Percentiles rank a stretch among this genome's conserved stretches.
These are phyloP conservation scores for Diacarnus erythraeanus DNA, from an alignment of 37 sponge, comb jelly and placozoan species.

Conservation along the genomic window DNA sequence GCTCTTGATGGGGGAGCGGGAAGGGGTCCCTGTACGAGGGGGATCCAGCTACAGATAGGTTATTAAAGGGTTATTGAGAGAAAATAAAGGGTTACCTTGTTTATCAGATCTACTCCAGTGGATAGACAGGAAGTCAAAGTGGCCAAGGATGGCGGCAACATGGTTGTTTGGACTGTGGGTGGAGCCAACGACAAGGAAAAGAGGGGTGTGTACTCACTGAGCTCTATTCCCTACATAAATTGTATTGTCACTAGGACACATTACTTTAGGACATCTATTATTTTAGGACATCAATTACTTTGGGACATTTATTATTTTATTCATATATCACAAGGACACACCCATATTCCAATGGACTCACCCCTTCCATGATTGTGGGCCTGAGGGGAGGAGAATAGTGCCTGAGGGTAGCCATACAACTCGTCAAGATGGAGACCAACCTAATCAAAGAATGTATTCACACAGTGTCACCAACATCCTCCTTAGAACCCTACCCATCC, in stretches of 20 bases:
- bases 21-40: constrained; percentile 26
- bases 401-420: constrained; percentile 42
- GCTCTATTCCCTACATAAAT: constrained; percentile 46
- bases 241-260: no score
- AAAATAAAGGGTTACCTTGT: constrained; percentile 18
- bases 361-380: constrained; percentile 43
- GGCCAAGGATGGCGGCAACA: constrained; percentile 49
- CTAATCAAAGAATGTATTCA: constrained; percentile 6
- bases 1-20: constrained; percentile 6
- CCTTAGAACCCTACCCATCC: constrained; percentile 32
- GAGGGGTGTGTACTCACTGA: constrained; percentile 40
- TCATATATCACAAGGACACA: not conserved
- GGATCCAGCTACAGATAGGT: constrained; percentile 32
- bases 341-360: not conserved
- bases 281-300: no score
- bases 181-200: constrained; percentile 34
- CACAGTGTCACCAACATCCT: not conserved
- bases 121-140: constrained; percentile 59
- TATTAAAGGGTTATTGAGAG: not conserved
- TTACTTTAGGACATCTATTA: no score
- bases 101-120: constrained; percentile 41
- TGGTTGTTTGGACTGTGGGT: constrained; percentile 48
- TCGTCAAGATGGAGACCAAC: constrained; percentile 32
- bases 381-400: constrained; percentile 40
- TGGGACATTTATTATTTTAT: no score